phyloP scores from a whole-genome alignment of 2,888 invertebrate species.

The Antheraea assamensis region DNA sequence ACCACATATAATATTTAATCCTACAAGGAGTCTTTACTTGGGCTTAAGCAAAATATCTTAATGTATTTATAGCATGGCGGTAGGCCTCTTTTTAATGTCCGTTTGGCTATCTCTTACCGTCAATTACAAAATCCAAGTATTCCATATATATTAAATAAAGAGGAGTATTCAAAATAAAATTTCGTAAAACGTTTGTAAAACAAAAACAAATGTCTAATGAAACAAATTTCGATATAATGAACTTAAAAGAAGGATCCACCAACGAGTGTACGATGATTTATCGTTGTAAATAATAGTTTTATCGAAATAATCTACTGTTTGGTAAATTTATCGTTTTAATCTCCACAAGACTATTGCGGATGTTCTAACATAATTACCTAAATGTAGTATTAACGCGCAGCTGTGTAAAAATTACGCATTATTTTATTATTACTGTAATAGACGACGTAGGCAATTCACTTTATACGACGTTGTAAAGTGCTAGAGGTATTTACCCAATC shows the following conservation, averaged over 20 bases:
- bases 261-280: neutral
- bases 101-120: too few relatives aligned
- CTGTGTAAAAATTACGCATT: constrained; percentile 33
- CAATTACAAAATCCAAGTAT: too few relatives aligned
- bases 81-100: too few relatives aligned
- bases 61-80: too few relatives aligned
- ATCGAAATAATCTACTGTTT: neutral
- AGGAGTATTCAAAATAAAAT: too few relatives aligned
- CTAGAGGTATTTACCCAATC: constrained; percentile 10
- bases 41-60: too few relatives aligned
- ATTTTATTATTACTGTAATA: neutral
- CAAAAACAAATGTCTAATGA: neutral
- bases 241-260: neutral
- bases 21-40: too few relatives aligned
- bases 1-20: too few relatives aligned
- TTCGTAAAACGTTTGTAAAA: neutral
- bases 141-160: too few relatives aligned
- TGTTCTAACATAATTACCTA: constrained; percentile 31
- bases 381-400: constrained; percentile 41
- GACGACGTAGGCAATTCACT: neutral
- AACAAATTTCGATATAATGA: neutral
- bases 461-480: neutral
- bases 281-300: neutral
- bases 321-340: neutral
- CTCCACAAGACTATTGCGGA: neutral